A percentile compares a stretch with the other conserved stretches of the same genome.
These are phyloP conservation scores for Mythimna loreyi DNA, from an alignment of 2,888 invertebrate species.

Conservation along the genomic window DNA sequence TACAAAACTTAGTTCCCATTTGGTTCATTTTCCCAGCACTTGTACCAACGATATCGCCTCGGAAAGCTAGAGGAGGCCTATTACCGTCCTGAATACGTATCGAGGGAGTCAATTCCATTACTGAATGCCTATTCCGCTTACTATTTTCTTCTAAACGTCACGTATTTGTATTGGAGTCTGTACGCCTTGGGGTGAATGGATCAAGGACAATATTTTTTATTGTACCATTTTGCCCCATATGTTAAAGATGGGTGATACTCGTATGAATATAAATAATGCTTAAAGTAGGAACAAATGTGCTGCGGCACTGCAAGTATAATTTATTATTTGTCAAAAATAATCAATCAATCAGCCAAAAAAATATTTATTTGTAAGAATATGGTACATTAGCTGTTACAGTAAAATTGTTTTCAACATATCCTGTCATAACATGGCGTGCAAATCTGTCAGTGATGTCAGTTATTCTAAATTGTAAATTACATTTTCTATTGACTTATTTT, in stretches of 20 bases:
- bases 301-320: neutral
- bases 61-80: slow-evolving; percentile 26
- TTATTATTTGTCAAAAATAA: neutral
- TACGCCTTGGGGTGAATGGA: slow-evolving; percentile 8
- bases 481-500: no score
- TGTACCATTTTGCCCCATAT: neutral
- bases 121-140: slow-evolving; percentile 40
- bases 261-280: neutral
- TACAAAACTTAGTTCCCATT: slow-evolving; percentile 18
- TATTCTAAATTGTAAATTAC: no score
- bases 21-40: slow-evolving; percentile 23
- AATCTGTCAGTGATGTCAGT: no score
- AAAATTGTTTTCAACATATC: no score
- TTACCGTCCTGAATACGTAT: slow-evolving; percentile 52
- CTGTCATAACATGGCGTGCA: no score
- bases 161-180: slow-evolving; percentile 30
- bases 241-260: neutral
- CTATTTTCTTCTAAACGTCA: slow-evolving; percentile 50
- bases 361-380: no score
- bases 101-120: slow-evolving; percentile 51
- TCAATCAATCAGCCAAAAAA: no score
- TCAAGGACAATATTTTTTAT: slow-evolving; percentile 11
- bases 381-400: no score
- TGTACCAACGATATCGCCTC: slow-evolving; percentile 24
- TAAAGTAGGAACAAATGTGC: neutral